Evolutionary conservation across 2,113 vertebrate genomes (phyloP).

Genomic region (Vulpes ferrilata): DNA sequence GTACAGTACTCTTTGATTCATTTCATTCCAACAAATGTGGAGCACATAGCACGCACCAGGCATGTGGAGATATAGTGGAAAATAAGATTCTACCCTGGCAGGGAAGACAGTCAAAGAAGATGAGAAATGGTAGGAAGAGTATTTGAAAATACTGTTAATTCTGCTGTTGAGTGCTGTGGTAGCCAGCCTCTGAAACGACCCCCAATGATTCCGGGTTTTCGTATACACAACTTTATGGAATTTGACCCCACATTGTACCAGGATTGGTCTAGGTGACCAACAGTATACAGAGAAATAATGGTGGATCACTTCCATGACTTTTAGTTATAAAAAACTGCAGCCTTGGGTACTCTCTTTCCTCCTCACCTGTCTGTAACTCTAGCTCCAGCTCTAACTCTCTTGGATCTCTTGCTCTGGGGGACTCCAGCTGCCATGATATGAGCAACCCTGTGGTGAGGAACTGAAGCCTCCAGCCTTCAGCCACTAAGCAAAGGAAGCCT

Average conservation of each 20-base stretch:
- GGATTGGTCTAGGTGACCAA: background rate
- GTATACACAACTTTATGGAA: background rate
- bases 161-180: background rate
- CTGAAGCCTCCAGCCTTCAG: background rate
- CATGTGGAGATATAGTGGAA: background rate
- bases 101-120: background rate
- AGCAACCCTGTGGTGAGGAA: background rate
- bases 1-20: background rate
- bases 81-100: background rate
- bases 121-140: background rate
- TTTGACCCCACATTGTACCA: background rate
- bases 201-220: background rate
- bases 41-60: background rate
- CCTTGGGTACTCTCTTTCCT: background rate
- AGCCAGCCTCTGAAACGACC: background rate
- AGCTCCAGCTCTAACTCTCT: background rate
- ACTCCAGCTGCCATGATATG: background rate
- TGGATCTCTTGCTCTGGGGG: background rate
- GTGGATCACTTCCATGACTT: background rate
- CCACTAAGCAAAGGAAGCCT: background rate
- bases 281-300: background rate
- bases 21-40: background rate
- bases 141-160: background rate
- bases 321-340: background rate
- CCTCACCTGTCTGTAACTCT: background rate